phyloP scores from a whole-genome alignment of 2,888 invertebrate species.

The Eupithecia exiguata region DNA sequence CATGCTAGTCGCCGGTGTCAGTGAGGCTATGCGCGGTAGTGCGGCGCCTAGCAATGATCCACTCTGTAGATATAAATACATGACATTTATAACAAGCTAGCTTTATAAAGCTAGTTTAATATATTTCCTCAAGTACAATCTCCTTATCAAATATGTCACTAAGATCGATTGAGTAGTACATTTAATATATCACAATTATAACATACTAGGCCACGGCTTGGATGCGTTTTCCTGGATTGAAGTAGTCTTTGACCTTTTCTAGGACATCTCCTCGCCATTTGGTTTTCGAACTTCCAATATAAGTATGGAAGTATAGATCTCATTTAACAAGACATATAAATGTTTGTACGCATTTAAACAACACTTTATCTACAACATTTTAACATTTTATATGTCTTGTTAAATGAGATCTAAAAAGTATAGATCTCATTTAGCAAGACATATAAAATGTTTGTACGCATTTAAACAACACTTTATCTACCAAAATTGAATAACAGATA shows the following conservation, averaged over 20 bases:
- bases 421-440: too few species aligned
- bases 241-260: not conserved
- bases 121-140: not conserved
- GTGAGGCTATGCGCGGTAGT: constrained; percentile 83
- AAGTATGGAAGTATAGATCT: not conserved
- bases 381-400: too few species aligned
- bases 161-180: not conserved
- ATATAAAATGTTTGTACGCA: too few species aligned
- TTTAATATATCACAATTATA: not conserved
- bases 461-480: too few species aligned
- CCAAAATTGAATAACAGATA: too few species aligned
- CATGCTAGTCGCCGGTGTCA: constrained; percentile 59
- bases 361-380: too few species aligned
- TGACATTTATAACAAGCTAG: not conserved
- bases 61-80: constrained; percentile 61
- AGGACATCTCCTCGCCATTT: not conserved
- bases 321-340: not conserved
- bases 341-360: not conserved
- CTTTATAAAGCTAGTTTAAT: not conserved
- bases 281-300: not conserved
- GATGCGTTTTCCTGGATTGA: not conserved
- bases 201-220: not conserved
- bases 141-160: not conserved
- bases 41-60: constrained; percentile 87
- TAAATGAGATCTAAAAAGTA: too few species aligned